These are phyloP conservation scores for Diaphora mendica DNA, from an alignment of 2,888 invertebrate genomes.

Conservation along the genomic window DNA sequence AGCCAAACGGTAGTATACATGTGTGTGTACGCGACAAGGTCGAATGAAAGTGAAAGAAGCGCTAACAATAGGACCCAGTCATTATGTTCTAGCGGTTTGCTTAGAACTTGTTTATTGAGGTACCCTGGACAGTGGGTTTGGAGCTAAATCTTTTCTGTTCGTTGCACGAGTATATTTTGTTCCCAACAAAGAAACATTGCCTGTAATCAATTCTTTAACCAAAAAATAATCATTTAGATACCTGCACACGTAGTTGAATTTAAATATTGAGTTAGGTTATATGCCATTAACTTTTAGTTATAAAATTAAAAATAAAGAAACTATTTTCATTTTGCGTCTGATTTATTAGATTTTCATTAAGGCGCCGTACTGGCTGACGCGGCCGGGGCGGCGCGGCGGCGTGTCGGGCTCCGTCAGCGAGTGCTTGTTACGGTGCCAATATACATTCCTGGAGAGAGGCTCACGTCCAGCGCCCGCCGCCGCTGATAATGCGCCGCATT, in stretches of 20 bases:
- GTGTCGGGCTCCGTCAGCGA: not conserved
- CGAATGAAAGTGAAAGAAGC: not conserved
- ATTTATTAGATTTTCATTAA: not conserved
- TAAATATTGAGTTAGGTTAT: not conserved
- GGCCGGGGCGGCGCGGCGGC: not conserved
- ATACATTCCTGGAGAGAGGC: not conserved
- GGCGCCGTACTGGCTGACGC: not conserved
- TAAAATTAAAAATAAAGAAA: not conserved
- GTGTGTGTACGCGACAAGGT: not conserved
- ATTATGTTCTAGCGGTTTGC: not conserved
- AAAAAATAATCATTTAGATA: too few species aligned
- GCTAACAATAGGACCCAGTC: not conserved
- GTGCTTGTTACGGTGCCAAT: not conserved
- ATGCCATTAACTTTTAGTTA: not conserved
- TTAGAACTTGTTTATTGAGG: not conserved
- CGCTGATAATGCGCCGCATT: not conserved
- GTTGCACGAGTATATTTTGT: not conserved
- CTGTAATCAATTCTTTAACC: not conserved
- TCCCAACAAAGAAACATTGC: not conserved
- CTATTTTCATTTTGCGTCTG: not conserved
- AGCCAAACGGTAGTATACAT: not conserved
- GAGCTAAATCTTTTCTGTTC: not conserved
- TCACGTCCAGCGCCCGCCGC: conserved; percentile 1
- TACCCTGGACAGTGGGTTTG: not conserved
- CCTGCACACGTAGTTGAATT: not conserved